Evolutionary conservation across 1,140 invertebrate species (phyloP), one percentile per base, ranked within the genome.

Genomic region (Diorhabda elongata): DNA sequence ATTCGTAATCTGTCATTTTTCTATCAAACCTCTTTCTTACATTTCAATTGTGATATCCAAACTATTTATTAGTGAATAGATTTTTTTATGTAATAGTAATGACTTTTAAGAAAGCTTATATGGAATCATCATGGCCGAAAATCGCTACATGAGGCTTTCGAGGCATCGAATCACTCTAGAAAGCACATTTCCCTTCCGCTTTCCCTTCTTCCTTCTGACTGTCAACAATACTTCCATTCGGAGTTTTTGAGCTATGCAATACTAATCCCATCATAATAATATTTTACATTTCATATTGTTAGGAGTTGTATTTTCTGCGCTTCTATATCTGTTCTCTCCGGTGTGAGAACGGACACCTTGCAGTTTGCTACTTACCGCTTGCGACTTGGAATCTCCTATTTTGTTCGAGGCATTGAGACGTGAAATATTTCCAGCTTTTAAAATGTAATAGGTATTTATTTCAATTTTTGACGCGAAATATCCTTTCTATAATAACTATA

Each of bases 181-280:
- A 26, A 26, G 26, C 26, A 26, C 26, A 26, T 26, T 44, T 47
- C 7, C 7, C 61, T 72, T 64, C 71, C 71, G 69, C 65, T 62
- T 68, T 45, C 44, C 11, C 59, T 41, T 41, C 57, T 9, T 43
- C 7, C 8, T 42, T 26, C 42, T 26, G 62, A n/a, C 67, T 8
- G 63, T 6, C 47, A 52, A 52, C 47, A 52, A 52, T 64, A 42
- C 42, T 64, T 42, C 47, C 43, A 44, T 67, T 67, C 56, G n/a
- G 60, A 59, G n/a, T 58, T 64, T 47, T 58, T 58, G 64, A 43
- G 60, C 70, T 68, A 58, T 61, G 42, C 66, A 9, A 44, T 44
- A 59, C 42, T 69, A 72, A 72, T 69, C 71, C 42, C 71, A 72
- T 72, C 71, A 72, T 72, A 72, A 72, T 69, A 72, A 72, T 69